A percentile compares a stretch with the other conserved stretches of the same genome.
These are phyloP conservation scores for Drosophila kikkawai DNA, from an alignment of 1,140 invertebrate genomes.

Conservation along the genomic window DNA sequence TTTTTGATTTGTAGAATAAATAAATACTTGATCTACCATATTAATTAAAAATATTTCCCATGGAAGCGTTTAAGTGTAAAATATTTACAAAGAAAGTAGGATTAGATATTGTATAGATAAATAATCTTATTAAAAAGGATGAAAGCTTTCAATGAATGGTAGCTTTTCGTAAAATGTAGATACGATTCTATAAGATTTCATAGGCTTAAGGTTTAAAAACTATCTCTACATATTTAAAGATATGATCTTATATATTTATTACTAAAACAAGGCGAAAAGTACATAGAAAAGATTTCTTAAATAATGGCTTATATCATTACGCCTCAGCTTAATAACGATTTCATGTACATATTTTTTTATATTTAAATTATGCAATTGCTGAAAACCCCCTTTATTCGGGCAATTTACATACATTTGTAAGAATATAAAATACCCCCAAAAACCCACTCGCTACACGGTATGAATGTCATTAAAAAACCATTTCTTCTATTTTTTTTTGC, in stretches of 20 bases:
- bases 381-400: background rate
- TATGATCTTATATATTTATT: no score
- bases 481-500: slow-evolving; percentile 57
- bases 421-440: background rate
- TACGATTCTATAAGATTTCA: no score
- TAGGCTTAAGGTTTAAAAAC: no score
- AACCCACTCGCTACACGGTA: slow-evolving; percentile 1
- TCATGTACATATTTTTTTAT: no score
- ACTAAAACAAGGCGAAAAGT: background rate
- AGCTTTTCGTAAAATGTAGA: no score
- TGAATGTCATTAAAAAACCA: slow-evolving; percentile 65
- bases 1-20: background rate
- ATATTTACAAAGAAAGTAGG: background rate
- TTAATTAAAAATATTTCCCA: no score
- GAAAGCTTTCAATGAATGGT: no score
- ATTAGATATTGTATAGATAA: no score
- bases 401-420: background rate
- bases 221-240: no score
- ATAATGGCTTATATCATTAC: background rate
- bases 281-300: background rate
- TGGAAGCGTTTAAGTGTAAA: background rate
- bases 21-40: background rate
- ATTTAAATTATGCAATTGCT: slow-evolving; percentile 4
- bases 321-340: background rate
- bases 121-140: no score